Percentiles rank a stretch among this genome's conserved stretches.
Conservation (phyloP, 2,888 invertebrate genomes). For the Lissocephala sabroskyi region DNA sequence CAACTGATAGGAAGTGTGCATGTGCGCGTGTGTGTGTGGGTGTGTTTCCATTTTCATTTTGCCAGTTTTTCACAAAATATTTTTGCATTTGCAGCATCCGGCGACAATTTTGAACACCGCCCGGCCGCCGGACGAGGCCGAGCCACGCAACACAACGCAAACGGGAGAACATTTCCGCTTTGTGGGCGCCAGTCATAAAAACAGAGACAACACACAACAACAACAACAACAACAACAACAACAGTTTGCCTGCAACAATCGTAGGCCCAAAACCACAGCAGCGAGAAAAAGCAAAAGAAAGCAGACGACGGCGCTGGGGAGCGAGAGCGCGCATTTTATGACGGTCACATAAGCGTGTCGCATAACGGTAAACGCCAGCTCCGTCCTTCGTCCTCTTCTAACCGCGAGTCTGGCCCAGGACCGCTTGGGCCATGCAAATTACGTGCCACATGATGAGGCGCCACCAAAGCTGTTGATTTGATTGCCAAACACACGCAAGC, state of each 20-base stretch:
- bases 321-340: too few species aligned
- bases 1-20: constrained; percentile 1
- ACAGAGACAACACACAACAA: constrained; percentile 15
- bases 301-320: background rate
- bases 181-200: constrained; percentile 31
- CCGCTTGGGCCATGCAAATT: constrained; percentile 54
- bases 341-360: too few species aligned
- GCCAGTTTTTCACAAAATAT: constrained; percentile 29
- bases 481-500: constrained; percentile 28
- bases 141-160: too few species aligned
- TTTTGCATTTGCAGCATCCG: constrained; percentile 65
- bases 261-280: too few species aligned
- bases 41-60: constrained; percentile 49
- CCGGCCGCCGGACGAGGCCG: too few species aligned
- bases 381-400: too few species aligned
- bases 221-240: background rate
- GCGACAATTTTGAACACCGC: constrained; percentile 38
- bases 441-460: constrained; percentile 47
- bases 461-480: constrained; percentile 50
- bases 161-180: constrained; percentile 32
- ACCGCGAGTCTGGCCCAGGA: too few species aligned
- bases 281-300: background rate
- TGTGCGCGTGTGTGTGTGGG: background rate
- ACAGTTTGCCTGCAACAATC: too few species aligned
- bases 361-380: too few species aligned